phyloP scores from a whole-genome alignment of 1,140 invertebrate species.

The Brachionus calyciflorus region DNA sequence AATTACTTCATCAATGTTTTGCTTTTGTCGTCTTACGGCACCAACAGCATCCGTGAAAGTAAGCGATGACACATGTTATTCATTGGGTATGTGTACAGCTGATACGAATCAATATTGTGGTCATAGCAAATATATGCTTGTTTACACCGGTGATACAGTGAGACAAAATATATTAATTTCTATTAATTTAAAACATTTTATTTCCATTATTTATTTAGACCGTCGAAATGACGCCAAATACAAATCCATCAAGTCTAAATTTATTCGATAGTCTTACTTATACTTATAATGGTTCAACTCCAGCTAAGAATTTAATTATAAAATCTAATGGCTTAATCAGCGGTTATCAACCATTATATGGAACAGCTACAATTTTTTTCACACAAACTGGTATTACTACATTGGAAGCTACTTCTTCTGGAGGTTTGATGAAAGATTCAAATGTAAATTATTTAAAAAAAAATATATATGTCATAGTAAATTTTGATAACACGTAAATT shows the following conservation, averaged over 20 bases:
- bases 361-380: not conserved
- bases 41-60: not conserved
- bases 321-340: not conserved
- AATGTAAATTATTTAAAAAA: not conserved
- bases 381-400: not conserved
- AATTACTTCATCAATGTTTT: not conserved
- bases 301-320: not conserved
- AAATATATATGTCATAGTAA: not conserved
- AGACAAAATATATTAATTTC: not conserved
- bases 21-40: not conserved
- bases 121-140: not conserved
- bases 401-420: not conserved
- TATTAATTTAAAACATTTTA: not conserved
- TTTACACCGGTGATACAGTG: not conserved
- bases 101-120: not conserved
- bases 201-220: not conserved
- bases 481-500: too few species aligned
- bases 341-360: not conserved
- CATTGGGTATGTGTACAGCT: not conserved
- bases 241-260: not conserved
- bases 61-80: not conserved
- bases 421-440: not conserved
- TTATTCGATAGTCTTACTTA: not conserved
- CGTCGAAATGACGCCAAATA: not conserved
- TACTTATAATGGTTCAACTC: not conserved